These are phyloP conservation scores for Bimastos eiseni DNA, from an alignment of 2,888 invertebrate species.

Conservation along the genomic window DNA sequence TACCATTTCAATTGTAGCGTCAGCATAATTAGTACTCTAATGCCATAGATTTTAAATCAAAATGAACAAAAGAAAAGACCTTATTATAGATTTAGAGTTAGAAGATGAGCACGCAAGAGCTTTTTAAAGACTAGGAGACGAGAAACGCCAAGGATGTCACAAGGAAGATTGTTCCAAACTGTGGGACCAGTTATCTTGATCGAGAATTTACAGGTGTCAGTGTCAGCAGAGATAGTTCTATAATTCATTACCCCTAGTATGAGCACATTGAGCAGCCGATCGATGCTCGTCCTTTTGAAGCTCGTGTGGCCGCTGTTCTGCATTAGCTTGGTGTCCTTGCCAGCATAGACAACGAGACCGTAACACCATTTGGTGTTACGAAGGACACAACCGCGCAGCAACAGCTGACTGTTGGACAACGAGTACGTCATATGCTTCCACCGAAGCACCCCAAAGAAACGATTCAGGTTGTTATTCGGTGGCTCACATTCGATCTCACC, in stretches of 20 bases:
- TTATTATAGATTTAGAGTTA: no score
- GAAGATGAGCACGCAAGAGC: no score
- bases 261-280: conserved; percentile 95
- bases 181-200: no score
- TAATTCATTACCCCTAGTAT: conserved; percentile 96
- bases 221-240: no score
- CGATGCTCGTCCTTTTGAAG: conserved; percentile 98
- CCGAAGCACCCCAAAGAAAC: conserved; percentile 90
- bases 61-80: no score
- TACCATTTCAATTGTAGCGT: no score
- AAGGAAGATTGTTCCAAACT: no score
- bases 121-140: no score
- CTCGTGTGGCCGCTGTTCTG: conserved; percentile 98
- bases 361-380: conserved; percentile 70
- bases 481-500: conserved; percentile 96
- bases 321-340: conserved; percentile 98
- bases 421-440: conserved; percentile 72
- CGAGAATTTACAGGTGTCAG: no score
- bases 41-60: no score
- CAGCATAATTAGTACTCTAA: no score
- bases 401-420: conserved; percentile 93
- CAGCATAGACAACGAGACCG: conserved; percentile 87
- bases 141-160: no score
- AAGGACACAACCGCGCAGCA: conserved; percentile 92
- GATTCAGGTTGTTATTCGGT: conserved; percentile 96